Conservation (phyloP, 2,888 invertebrate species). For the Alviniconcha strummeri region DNA sequence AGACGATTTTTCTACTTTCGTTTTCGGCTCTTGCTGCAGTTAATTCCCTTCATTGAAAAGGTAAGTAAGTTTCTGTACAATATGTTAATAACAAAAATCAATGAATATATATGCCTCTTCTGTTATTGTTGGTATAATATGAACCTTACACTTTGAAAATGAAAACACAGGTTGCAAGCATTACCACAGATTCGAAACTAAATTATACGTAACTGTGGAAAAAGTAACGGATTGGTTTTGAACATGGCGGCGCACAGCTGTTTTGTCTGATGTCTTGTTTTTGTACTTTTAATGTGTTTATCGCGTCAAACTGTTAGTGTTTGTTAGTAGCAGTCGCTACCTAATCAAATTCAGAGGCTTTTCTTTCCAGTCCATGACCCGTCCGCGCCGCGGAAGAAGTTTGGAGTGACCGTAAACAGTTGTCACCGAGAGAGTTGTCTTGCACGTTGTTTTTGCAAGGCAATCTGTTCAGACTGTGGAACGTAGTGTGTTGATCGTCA, state of each 20-base stretch:
- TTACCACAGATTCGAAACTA: neutral
- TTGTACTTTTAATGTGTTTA: neutral
- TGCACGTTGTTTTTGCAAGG: neutral
- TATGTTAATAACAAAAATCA: too few species aligned
- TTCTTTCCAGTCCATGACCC: neutral
- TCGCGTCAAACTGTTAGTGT: slow-evolving; percentile 1
- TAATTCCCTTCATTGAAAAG: neutral
- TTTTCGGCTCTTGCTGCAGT: too few species aligned
- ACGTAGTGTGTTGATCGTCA: neutral
- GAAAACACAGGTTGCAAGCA: neutral
- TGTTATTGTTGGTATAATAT: too few species aligned
- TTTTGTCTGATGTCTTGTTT: slow-evolving; percentile 1
- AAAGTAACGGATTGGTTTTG: slow-evolving; percentile 18
- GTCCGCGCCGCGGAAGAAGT: neutral
- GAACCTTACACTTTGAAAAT: too few species aligned
- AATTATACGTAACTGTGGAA: slow-evolving; percentile 19
- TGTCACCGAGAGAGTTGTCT: neutral
- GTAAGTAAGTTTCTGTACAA: too few species aligned
- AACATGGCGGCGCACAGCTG: slow-evolving; percentile 29
- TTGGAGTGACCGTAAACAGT: slow-evolving; percentile 9
- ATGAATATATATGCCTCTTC: too few species aligned
- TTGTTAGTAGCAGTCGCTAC: neutral
- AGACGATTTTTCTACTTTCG: neutral
- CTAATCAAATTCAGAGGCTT: neutral
- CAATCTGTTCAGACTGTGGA: neutral